Evolutionary conservation across 64 coral and sea anemone species (phyloP), one percentile per base, ranked within the genome.

Genomic region (Orbicella faveolata): DNA sequence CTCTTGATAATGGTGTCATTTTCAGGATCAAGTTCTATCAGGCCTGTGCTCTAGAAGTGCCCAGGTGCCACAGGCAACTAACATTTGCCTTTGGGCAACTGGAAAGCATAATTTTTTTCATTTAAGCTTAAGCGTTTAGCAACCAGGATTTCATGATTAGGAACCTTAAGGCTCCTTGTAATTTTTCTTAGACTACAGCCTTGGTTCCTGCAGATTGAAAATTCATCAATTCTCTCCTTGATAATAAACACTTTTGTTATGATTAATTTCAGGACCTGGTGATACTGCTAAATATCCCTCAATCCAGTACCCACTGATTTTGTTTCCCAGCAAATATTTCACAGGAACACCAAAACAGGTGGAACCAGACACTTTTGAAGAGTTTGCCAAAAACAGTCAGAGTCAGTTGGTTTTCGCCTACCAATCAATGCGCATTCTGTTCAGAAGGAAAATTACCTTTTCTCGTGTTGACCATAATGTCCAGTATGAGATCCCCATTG

Each of bases 321-420:
- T 99, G 19, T 99, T 99, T 75, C 97, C 97, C 30, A 64, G 91
- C 63, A 82, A 76, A 35, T 89, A 90, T 51, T 99, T 96, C 39
- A 19, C 70, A 61, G 97, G 97, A 54, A 89, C 89, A 10, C 97
- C 97, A 53, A 68, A 70, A 17, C 91, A 96, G 76, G 44, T 95
- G 87, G 78, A 84, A 34, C 82, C 94, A 20, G 61, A 94, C 54
- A 90, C 34, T 54, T 93, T 86, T 44, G 83, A 78, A 53, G 89
- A 79, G 20, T 95, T 99, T 91, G 97, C 97, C 3, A 79, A 85
- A 79, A 98, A 98, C 80, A 83, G 66, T 2, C 88, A 93, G 41
- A 98, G 95, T 34, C 72, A 75, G 79, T 88, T 91, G 59, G 84
- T 76, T 72, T 89, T 92, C 23, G 83, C 64, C 3, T 96, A 99